Evolutionary conservation across 2,888 invertebrate genomes (phyloP).

Genomic region (Lysandra bellargus): DNA sequence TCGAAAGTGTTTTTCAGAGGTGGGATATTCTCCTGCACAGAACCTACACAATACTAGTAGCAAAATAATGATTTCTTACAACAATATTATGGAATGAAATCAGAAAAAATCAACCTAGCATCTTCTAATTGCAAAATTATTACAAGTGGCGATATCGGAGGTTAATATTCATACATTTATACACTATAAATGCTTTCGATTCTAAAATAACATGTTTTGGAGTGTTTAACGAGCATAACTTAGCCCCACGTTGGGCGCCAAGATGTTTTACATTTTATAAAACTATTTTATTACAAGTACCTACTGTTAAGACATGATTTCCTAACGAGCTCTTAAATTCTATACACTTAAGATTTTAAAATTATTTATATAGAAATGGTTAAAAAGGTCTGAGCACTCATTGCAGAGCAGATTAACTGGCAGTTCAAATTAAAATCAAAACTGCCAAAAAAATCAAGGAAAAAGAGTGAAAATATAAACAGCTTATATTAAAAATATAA

Average conservation of each 20-base stretch:
- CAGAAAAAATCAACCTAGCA: background rate
- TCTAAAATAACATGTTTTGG: conserved; percentile 3
- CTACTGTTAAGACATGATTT: conserved; percentile 3
- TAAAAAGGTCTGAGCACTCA: background rate
- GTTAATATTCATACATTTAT: background rate
- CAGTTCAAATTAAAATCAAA: background rate
- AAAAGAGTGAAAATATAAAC: background rate
- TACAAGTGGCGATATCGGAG: background rate
- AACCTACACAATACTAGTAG: background rate
- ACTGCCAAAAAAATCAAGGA: background rate
- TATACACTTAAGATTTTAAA: background rate
- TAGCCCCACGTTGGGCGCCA: background rate
- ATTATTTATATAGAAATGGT: background rate
- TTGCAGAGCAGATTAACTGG: background rate
- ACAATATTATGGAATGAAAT: background rate
- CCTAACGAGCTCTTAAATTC: background rate
- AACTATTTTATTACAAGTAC: background rate
- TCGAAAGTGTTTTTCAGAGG: background rate
- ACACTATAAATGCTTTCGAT: background rate
- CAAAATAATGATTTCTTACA: background rate
- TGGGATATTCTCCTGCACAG: background rate
- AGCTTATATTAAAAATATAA: background rate
- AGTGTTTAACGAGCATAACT: background rate
- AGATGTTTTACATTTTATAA: background rate
- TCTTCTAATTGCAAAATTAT: background rate